phyloP scores from a whole-genome alignment of 2,888 invertebrate species.

The Rhagium mordax region DNA sequence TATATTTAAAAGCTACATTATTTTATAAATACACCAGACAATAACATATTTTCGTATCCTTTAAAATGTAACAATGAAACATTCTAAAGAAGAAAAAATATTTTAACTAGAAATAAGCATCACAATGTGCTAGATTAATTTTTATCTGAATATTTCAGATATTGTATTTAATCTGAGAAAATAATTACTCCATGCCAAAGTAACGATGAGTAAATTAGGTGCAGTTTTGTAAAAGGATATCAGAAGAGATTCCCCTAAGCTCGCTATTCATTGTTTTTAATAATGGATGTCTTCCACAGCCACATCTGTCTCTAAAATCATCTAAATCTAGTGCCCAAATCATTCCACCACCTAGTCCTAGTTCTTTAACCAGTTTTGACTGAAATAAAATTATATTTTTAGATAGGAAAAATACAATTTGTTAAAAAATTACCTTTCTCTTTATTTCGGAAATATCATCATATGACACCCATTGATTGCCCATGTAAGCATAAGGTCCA shows the following conservation, averaged over 20 bases:
- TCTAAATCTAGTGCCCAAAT: conserved; percentile 87
- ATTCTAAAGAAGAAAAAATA: conserved; percentile 52
- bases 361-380: conserved; percentile 74
- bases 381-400: conserved; percentile 58
- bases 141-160: conserved; percentile 14
- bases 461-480: conserved; percentile 86
- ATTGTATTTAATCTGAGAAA: background rate
- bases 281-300: conserved; percentile 80
- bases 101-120: conserved; percentile 23
- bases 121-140: conserved; percentile 26
- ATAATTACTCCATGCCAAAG: background rate
- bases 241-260: conserved; percentile 68
- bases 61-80: conserved; percentile 38
- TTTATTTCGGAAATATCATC: conserved; percentile 79
- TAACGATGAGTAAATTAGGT: conserved; percentile 46
- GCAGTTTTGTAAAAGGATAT: conserved; percentile 57
- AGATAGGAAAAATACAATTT: background rate
- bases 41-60: conserved; percentile 46
- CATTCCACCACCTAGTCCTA: conserved; percentile 81
- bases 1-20: background rate
- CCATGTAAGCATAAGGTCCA: conserved; percentile 82
- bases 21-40: background rate
- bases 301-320: conserved; percentile 80
- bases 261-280: conserved; percentile 77
- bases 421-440: too few species aligned